Evolutionary conservation across 2,797 vertebrate species (phyloP), one percentile per base, ranked within the genome.

Genomic region (Acridotheres tristis): DNA sequence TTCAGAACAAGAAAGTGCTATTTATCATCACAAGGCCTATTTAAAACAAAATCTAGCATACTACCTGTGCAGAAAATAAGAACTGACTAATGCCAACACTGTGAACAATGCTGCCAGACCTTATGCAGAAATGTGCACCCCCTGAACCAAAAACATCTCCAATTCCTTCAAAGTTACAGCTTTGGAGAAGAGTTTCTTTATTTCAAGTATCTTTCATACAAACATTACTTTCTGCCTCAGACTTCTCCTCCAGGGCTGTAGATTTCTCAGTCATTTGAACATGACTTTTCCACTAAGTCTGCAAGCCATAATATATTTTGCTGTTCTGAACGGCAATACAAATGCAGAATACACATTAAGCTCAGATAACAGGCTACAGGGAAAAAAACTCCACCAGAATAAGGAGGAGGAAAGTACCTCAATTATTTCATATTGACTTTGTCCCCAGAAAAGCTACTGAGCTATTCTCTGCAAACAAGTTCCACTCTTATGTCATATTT

Each of bases 281-380:
- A 4, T 8, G 1, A 30, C 18, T 67, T 43, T 58, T 77, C 53
- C 51, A 43, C 16, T 48, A 30, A 20, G 21, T 55, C 94, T 71
- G 27, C 55, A 66, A 30, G 30, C 7, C 8, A 2, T 22, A 65
- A 34, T 8, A 29, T 3, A 20, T 26, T 55, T 61, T 42, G 16
- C 2, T 36, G 40, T 61, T 88, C 16, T 45, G 19, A 74, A 25
- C 55, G 43, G 40, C 0, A 1, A 30, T 26, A 73, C 4, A 61
- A 83, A 18, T 1, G 1, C n/a, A 53, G 20, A 5, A 23, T 2
- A 32, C 1, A 1, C 6, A 66, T 43, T 30, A 67, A 43, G 9
- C 10, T 86, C 53, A 25, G 5, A 23, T 25, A 73, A 66, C 3
- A 69, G 47, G 8, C 32, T 62, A 61, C 27, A 42, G 16, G 2